Evolutionary conservation across 2,113 vertebrate species (phyloP).

Genomic region (Nothocercus julius): DNA sequence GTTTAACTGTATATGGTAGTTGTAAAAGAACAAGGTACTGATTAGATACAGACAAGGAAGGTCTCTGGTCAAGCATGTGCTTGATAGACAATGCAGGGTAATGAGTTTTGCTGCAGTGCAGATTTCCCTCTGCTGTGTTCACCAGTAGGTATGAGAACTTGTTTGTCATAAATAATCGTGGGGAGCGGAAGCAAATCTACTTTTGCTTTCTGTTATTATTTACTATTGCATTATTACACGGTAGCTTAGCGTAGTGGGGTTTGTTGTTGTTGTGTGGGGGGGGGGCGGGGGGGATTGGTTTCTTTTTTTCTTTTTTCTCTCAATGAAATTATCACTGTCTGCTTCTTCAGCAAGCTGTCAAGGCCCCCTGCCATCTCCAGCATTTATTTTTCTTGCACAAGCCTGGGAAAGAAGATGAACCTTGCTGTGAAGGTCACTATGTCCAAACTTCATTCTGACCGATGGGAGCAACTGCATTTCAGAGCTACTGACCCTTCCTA

Average conservation of each 20-base stretch:
- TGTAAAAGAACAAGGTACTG: not conserved
- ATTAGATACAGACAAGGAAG: not conserved
- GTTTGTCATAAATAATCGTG: not conserved
- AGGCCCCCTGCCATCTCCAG: not conserved
- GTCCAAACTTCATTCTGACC: not conserved
- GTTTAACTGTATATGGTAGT: not conserved
- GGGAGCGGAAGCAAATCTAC: not conserved
- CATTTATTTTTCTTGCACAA: constrained; percentile 56
- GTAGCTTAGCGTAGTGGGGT: not conserved
- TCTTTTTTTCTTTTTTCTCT: not conserved
- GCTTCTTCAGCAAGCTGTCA: constrained; percentile 11
- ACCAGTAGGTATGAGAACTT: not conserved
- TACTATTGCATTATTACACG: not conserved
- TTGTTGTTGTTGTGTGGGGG: no score
- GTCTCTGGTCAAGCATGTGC: not conserved
- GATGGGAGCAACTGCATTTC: not conserved
- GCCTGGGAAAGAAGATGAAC: constrained; percentile 37
- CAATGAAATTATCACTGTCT: not conserved
- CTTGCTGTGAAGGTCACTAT: constrained; percentile 8
- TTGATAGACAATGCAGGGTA: not conserved
- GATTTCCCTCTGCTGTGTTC: not conserved
- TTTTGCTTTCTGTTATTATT: constrained; percentile 10
- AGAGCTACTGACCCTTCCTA: not conserved
- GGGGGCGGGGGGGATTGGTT: no score
- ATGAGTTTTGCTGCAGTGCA: not conserved